Evolutionary conservation across 2,113 vertebrate genomes (phyloP).

Genomic region (Ploceus nigricollis): DNA sequence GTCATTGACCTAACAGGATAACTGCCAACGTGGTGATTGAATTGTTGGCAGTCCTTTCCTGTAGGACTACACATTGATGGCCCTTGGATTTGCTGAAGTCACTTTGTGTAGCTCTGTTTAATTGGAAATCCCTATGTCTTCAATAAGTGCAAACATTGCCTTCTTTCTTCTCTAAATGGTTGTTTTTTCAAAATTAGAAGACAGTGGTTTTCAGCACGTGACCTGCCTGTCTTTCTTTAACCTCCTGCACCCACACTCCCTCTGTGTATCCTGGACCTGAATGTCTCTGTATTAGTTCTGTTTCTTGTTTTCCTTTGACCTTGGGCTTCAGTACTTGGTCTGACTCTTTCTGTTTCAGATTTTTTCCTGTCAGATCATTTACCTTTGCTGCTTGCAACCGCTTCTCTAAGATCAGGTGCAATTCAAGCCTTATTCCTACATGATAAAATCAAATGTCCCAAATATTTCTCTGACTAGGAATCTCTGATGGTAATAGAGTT

Average conservation of each 20-base stretch:
- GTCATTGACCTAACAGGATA: background rate
- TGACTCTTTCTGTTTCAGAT: background rate
- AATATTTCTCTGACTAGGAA: background rate
- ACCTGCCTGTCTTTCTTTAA: background rate
- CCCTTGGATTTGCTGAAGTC: background rate
- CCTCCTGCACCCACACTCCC: background rate
- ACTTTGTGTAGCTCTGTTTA: background rate
- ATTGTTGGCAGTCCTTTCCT: slow-evolving; percentile 16
- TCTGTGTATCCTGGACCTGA: fast-evolving
- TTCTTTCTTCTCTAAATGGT: background rate
- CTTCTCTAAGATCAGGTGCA: background rate
- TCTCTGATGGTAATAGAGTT: background rate
- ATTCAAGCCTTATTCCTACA: background rate
- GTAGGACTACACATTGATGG: background rate
- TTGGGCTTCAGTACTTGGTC: background rate
- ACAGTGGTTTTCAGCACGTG: background rate
- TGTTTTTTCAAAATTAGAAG: background rate
- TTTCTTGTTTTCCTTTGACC: background rate
- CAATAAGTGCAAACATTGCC: background rate
- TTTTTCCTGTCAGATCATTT: background rate
- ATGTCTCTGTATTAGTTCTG: background rate
- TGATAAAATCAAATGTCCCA: background rate
- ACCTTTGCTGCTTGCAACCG: background rate
- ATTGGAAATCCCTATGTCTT: background rate
- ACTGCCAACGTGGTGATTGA: background rate